phyloP scores from a whole-genome alignment of 2,888 invertebrate species.

The Drosophila koepferae region DNA sequence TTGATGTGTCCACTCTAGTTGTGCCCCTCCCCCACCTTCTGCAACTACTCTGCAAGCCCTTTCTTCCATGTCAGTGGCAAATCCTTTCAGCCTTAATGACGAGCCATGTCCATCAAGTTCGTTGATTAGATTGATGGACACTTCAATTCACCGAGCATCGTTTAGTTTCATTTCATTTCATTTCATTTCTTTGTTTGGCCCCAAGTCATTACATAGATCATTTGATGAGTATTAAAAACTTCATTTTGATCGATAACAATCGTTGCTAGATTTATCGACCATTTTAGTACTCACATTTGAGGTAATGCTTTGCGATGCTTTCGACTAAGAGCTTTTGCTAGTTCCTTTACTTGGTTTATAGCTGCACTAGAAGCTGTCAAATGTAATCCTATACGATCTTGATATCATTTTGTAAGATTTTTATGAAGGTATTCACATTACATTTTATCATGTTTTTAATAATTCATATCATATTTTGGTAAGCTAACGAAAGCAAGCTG shows the following conservation, averaged over 20 bases:
- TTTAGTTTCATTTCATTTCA: background rate
- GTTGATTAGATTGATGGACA: constrained; percentile 30
- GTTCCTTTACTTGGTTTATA: too few species aligned
- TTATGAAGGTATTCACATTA: too few species aligned
- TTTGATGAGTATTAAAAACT: constrained; percentile 17
- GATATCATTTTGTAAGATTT: too few species aligned
- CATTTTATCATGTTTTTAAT: too few species aligned
- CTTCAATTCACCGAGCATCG: constrained; percentile 10
- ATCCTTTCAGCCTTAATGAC: constrained; percentile 38
- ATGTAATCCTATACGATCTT: too few species aligned
- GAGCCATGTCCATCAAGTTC: constrained; percentile 34
- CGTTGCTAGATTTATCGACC: constrained; percentile 12
- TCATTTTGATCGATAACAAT: constrained; percentile 25
- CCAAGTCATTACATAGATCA: constrained; percentile 7
- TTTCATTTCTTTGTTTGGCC: constrained; percentile 5
- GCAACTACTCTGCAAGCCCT: background rate
- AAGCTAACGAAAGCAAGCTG: too few species aligned
- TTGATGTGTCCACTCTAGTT: constrained; percentile 33
- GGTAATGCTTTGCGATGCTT: background rate
- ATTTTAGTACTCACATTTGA: constrained; percentile 1
- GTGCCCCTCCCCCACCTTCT: background rate
- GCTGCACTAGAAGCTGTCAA: too few species aligned
- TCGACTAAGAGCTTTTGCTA: background rate
- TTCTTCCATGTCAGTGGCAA: constrained; percentile 14
- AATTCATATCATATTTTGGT: too few species aligned